Base-by-base conservation (phyloP, 1,140 invertebrate genomes). In the Dreissena rostriformis region DNA sequence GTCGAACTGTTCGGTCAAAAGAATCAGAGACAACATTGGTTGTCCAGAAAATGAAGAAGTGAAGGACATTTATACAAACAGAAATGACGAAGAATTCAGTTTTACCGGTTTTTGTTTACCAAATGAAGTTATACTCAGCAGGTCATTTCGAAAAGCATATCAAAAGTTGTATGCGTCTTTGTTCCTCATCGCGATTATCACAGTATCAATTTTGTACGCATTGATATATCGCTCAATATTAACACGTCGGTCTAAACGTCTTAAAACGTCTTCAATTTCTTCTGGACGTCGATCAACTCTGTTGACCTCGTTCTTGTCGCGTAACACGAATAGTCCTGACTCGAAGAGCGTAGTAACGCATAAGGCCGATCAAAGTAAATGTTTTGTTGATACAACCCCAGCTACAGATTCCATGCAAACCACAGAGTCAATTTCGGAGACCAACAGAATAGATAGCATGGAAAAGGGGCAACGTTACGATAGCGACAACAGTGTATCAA, bases 111-210 rank as follows among this genome's bases (percentile, higher is more conserved):
- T 75, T n/a, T 92, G 91, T 57, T 63, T 65, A 8, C 72, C 83
- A 0, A 89, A 87, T 39, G 67, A 83, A 39, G 63, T 86, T 12
- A 74, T 90, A n/a, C 78, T 92, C 10, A 82, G 86, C 29, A 7
- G 28, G 17, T 51, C 68, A 15, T 86, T 90, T 57, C 71, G 89
- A 15, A 77, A 29, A 19, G 29, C 75, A 7, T 92, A 88, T 61
- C 89, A 91, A 53, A 91, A 90, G 39, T 81, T 91, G 51, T 90
- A 90, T 75, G 88, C 88, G 6, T 91, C 88, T 0, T 82, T 92
- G 12, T 92, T 90, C 74, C 74, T 91, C 2, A 86, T 91, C 11
- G 86, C 90, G 5, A 85, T 90, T 53, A 73, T 90, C n/a, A 75
- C 87, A 10, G 90, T 92, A 7, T 85, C 84, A 29, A 86, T 91